Conservation (phyloP, 1,140 invertebrate species). For the Euwallacea similis region DNA sequence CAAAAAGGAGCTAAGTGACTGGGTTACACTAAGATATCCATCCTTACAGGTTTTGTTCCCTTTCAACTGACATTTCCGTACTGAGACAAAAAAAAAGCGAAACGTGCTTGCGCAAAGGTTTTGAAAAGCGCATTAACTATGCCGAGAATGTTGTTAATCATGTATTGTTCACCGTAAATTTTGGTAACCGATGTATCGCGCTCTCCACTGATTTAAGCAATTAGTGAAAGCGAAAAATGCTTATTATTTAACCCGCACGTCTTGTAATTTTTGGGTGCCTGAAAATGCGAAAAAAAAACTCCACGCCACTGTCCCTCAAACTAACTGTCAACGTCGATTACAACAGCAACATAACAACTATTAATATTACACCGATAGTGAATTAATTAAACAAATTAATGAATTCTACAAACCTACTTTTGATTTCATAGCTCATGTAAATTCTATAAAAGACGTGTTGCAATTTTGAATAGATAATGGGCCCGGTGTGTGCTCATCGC, state of each 20-base stretch:
- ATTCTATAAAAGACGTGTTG: constrained; percentile 4
- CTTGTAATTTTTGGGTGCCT: too few relatives aligned
- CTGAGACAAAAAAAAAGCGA: too few relatives aligned
- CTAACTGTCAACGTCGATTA: constrained; percentile 3
- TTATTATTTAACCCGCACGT: neutral
- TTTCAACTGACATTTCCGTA: too few relatives aligned
- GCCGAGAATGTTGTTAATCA: too few relatives aligned
- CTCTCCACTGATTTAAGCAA: neutral
- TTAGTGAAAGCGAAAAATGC: constrained; percentile 16
- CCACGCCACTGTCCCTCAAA: neutral
- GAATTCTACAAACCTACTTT: constrained; percentile 44
- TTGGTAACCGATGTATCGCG: too few relatives aligned
- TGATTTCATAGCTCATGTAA: constrained; percentile 34
- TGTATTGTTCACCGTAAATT: too few relatives aligned
- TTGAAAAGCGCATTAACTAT: too few relatives aligned
- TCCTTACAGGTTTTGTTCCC: too few relatives aligned
- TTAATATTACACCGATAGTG: constrained; percentile 24
- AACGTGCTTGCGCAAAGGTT: too few relatives aligned
- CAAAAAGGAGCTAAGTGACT: too few relatives aligned
- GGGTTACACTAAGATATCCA: too few relatives aligned
- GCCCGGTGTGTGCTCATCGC: constrained; percentile 9
- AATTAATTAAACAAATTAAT: constrained; percentile 43
- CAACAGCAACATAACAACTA: constrained; percentile 21
- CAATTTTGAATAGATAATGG: constrained; percentile 16
- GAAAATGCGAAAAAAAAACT: too few relatives aligned